Conservation (phyloP, 2,113 vertebrate species). For the Gymnorhina tibicen region DNA sequence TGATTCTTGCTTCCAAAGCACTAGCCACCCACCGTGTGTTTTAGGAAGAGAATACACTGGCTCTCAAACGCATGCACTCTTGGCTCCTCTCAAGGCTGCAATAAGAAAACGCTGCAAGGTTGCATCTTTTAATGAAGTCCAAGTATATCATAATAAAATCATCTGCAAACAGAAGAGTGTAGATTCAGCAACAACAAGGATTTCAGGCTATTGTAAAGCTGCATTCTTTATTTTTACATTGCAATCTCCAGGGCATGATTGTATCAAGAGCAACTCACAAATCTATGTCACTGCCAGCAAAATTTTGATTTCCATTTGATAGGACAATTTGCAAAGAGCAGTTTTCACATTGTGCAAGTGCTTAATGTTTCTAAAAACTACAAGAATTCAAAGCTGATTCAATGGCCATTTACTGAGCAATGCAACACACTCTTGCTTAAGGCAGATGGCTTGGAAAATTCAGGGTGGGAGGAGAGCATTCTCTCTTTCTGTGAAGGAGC, state of each 20-base stretch:
- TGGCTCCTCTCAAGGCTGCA: background rate
- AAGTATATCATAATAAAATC: background rate
- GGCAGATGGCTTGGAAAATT: background rate
- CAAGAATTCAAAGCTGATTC: background rate
- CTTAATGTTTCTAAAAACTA: background rate
- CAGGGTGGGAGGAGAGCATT: background rate
- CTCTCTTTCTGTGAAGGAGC: background rate
- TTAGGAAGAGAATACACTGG: background rate
- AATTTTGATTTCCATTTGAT: conserved; percentile 38
- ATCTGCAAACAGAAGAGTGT: background rate
- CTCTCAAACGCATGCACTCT: background rate
- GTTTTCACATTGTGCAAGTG: background rate
- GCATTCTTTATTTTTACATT: background rate
- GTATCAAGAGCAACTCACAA: background rate
- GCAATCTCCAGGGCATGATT: background rate
- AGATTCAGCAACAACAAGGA: conserved; percentile 6
- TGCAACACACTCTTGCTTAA: background rate
- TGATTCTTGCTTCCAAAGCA: conserved; percentile 1
- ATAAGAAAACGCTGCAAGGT: background rate
- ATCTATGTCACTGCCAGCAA: conserved; percentile 21
- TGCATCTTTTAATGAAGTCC: conserved; percentile 19
- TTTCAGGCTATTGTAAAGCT: background rate
- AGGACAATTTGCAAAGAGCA: conserved; percentile 28
- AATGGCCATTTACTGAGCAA: background rate
- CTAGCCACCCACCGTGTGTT: background rate